Base-by-base conservation (phyloP, 64 coral and sea anemone species). In the Acropora tenuis region DNA sequence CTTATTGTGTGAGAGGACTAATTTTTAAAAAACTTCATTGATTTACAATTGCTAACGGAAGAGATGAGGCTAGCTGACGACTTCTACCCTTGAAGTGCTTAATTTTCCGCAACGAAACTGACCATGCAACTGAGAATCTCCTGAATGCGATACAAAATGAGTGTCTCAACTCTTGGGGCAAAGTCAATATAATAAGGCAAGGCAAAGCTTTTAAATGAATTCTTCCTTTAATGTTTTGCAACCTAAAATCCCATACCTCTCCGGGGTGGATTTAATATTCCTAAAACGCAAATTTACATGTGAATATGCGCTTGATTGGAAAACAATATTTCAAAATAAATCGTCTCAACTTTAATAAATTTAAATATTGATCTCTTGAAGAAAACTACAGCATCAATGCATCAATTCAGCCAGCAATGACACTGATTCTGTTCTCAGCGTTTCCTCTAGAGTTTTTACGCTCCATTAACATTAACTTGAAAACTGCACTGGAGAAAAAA, bases 201-300 rank as follows among this genome's bases (percentile, higher is more conserved):
- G 30, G 45, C 43, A 50, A 85, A 72, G 61, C 63, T 71, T 68
- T 85, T 85, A 85, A 85, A 20, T 85, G 82, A 85, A 85, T 85
- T 85, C 82, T 85, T 85, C 50, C 82, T 8, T 71, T 85, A 68
- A 65, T 71, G 65, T 16, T 43, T 47, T 85, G 17, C 8, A 71
- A 71, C 43, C 30, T 17, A 1, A 40, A 8, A 13, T 78, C 75
- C 75, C 6, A 48, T 63, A 10, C 10, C 52, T 55, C 10, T 12
- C 11, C 16, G 11, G 8, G 11, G 16, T 13, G 60, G 15, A 63
- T 63, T 63, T 63, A 63, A 55, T 55, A 55, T 10, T 55, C 10
- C 52, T 55, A 7, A 10, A 55, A 10, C 5, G 52, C 52, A 55
- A 55, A 55, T 55, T 55, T 55, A 55, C 52, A 55, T 55, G 6